Base-by-base conservation (phyloP, 2,797 vertebrate genomes). In the Hipposideros larvatus region DNA sequence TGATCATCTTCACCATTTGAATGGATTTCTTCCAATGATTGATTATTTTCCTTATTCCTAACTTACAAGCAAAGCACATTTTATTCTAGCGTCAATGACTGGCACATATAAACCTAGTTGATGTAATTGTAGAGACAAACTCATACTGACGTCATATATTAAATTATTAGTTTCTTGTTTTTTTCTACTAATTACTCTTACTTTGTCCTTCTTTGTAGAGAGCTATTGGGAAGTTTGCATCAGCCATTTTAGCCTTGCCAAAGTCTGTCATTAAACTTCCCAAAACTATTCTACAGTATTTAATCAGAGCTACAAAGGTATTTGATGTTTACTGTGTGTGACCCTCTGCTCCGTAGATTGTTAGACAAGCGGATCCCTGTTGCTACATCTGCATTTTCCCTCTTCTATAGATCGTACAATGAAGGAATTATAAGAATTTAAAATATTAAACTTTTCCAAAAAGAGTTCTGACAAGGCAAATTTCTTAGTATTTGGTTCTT, bases 231-330 rank as follows among this genome's bases (percentile, higher is more conserved):
- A 99, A 99, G 99, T 99, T 99, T 99, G 99, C 99, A 96, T 99
- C 99, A 96, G 99, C 99, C 97, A 98, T 99, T 98, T 98, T 99
- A 99, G 99, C 99, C 99, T 99, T 99, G 98, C 99, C 99, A 98
- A 99, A 98, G 98, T 99, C 99, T 99, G 97, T 99, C 99, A 99
- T 99, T 99, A 99, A 99, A 99, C 99, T 99, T 98, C 99, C 99
- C 98, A 99, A 99, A 99, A 99, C 99, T 98, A 99, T 99, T 97
- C 99, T 99, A 98, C 99, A 99, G 97, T 99, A 99, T 99, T 98
- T 99, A 99, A 99, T 99, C 98, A 99, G 99, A 99, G 99, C 99
- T 98, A 99, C 99, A 98, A 99, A 99, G 99, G 99, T 99, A 99
- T 98, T 98, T 98, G 96, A 95, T 18, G 55, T 98, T 98, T 97